phyloP scores from a whole-genome alignment of 2,797 vertebrate species.

The Anguilla marmorata region DNA sequence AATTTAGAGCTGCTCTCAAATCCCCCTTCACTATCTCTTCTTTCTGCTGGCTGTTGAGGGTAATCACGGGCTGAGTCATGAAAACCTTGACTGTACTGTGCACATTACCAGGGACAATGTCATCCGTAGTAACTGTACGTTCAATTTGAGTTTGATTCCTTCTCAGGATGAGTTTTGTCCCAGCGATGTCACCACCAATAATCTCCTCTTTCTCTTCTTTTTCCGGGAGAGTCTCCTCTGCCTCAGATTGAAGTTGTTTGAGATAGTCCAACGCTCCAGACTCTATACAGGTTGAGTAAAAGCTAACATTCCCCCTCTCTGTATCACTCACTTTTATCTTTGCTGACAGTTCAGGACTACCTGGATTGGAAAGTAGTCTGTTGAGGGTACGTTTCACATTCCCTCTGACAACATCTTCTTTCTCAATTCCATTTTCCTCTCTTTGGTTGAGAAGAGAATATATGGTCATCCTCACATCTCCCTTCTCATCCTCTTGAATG shows the following conservation, averaged over 20 bases:
- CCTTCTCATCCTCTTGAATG: constrained; percentile 90
- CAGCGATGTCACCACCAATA: constrained; percentile 80
- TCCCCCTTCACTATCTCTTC: constrained; percentile 84
- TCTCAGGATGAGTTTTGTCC: constrained; percentile 78
- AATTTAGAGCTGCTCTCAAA: constrained; percentile 79
- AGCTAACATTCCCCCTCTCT: constrained; percentile 88
- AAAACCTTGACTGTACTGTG: constrained; percentile 81
- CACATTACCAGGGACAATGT: constrained; percentile 87
- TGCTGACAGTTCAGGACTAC: constrained; percentile 60
- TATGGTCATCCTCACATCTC: constrained; percentile 87
- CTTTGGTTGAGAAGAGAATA: constrained; percentile 88
- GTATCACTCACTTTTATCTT: constrained; percentile 79
- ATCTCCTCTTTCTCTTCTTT: constrained; percentile 72
- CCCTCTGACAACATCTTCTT: constrained; percentile 77
- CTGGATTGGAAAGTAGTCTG: constrained; percentile 70
- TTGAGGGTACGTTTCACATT: constrained; percentile 82
- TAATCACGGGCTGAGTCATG: constrained; percentile 73
- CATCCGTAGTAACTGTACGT: constrained; percentile 76
- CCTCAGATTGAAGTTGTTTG: constrained; percentile 74
- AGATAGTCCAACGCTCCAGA: constrained; percentile 86
- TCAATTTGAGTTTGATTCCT: constrained; percentile 73
- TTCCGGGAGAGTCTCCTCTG: constrained; percentile 62
- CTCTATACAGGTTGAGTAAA: constrained; percentile 93
- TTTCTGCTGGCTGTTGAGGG: constrained; percentile 67
- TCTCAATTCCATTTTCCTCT: constrained; percentile 62